Evolutionary conservation across 2,888 invertebrate genomes (phyloP), one percentile per base, ranked within the genome.

Genomic region (Idaea dimidiata): DNA sequence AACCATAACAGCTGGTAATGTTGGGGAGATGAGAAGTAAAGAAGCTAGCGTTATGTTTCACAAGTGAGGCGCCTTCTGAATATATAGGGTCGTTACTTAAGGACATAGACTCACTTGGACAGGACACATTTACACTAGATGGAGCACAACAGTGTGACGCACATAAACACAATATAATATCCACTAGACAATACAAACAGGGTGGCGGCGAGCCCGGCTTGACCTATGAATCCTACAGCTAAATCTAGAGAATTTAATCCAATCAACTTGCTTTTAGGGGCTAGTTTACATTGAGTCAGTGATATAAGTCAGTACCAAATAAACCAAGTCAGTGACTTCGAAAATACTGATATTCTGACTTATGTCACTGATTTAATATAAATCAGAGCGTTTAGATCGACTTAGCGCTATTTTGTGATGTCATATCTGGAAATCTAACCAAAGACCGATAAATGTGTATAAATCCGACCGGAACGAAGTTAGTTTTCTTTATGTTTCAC

Each of bases 161-260:
- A 91, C 91, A 91, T 86, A 87, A 87, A 91, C 87, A 91, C 90
- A 88, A 89, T 88, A 91, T 89, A 88, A 89, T 88, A 88, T 83
- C 80, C 81, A 86, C 89, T 90, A 89, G 82, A 83, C 77, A 82
- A 86, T 82, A 83, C 77, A 82, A 86, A 84, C 81, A 81, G 79
- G 83, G 83, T 86, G 83, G 83, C 86, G 83, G 83, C 83, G 84
- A 81, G 81, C 87, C 85, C 84, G 76, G 72, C 71, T 80, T 80
- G 79, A 81, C 82, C 79, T 77, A 82, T 81, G 83, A 82, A 79
- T 64, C 72, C 66, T 14, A 43, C 43, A 43, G 43, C 10, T 43
- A 14, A 43, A 43, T 14, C 8, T 14, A 43, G 43, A 43, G 14
- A 43, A 43, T 43, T 3, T 14, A 7, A 43, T 43, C 43, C 43